Percentiles rank a stretch among this genome's conserved stretches.
Evolutionary conservation across 2,888 invertebrate genomes (phyloP).

Genomic region (Odontocolon sp.): DNA sequence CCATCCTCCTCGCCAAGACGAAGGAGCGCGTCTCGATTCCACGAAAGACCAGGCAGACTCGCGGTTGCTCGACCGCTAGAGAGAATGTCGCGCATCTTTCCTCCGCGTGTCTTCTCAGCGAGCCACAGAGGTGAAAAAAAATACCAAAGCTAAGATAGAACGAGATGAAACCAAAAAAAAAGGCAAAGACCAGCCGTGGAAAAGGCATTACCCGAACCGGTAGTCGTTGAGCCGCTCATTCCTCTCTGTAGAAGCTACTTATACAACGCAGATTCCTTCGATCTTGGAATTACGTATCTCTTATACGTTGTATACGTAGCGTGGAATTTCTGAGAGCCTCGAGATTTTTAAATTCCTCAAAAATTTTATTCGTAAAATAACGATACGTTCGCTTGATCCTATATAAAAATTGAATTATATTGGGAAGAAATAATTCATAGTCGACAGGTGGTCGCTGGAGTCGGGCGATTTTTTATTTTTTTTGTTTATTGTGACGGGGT

Average conservation of each 20-base stretch:
- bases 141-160: neutral
- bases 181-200: constrained; percentile 2
- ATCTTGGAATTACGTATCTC: constrained; percentile 23
- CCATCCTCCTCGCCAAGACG: constrained; percentile 23
- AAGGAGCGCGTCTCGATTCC: constrained; percentile 38
- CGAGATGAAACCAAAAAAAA: constrained; percentile 23
- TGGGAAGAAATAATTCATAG: neutral
- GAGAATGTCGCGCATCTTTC: constrained; percentile 27
- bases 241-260: constrained; percentile 4
- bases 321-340: constrained; percentile 5
- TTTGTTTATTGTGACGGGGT: constrained; percentile 9
- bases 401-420: neutral
- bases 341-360: neutral
- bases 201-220: constrained; percentile 39
- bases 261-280: constrained; percentile 41
- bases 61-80: constrained; percentile 43
- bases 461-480: neutral
- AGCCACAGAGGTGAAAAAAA: constrained; percentile 10
- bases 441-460: neutral
- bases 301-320: neutral
- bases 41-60: constrained; percentile 35
- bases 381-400: too few species aligned
- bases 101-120: neutral
- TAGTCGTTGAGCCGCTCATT: constrained; percentile 38
- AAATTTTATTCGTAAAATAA: too few species aligned